Percentiles rank a stretch among this genome's conserved stretches.
These are phyloP conservation scores for Diloba caeruleocephala DNA, from an alignment of 2,888 invertebrate genomes.

Conservation along the genomic window DNA sequence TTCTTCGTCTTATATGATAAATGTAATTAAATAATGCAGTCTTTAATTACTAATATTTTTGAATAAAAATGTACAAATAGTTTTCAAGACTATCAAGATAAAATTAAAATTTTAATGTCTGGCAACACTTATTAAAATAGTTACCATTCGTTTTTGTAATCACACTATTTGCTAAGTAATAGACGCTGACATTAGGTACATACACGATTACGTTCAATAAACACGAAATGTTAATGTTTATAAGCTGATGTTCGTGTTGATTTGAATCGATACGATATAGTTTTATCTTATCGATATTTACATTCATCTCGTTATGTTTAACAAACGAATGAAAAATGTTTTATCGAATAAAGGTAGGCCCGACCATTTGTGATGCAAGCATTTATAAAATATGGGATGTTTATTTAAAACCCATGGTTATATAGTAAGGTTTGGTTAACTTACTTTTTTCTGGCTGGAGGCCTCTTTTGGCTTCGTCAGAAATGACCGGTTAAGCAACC, in stretches of 20 bases:
- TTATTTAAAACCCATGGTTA: not conserved
- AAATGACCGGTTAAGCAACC: too few species aligned
- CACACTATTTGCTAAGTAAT: slow-evolving; percentile 15
- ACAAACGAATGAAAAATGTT: slow-evolving; percentile 38
- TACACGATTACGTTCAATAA: slow-evolving; percentile 39
- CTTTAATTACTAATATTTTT: slow-evolving; percentile 13
- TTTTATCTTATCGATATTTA: slow-evolving; percentile 35
- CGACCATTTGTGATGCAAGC: slow-evolving; percentile 15
- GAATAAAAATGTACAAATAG: slow-evolving; percentile 20
- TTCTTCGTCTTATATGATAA: too few species aligned
- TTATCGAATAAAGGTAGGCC: slow-evolving; percentile 19
- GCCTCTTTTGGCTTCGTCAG: too few species aligned
- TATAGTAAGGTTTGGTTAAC: too few species aligned
- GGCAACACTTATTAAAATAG: slow-evolving; percentile 27
- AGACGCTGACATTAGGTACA: slow-evolving; percentile 30
- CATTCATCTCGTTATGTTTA: slow-evolving; percentile 38
- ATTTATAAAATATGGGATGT: not conserved
- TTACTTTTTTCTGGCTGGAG: too few species aligned
- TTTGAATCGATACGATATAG: slow-evolving; percentile 28
- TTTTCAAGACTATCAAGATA: slow-evolving; percentile 4
- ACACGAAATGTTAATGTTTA: slow-evolving; percentile 33
- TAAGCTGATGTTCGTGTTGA: slow-evolving; percentile 24
- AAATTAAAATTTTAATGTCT: slow-evolving; percentile 20
- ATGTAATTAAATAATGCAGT: slow-evolving; percentile 25
- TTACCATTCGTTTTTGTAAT: slow-evolving; percentile 32